phyloP scores from a whole-genome alignment of 1,140 invertebrate genomes.

The Holcopasites calliopsidis region DNA sequence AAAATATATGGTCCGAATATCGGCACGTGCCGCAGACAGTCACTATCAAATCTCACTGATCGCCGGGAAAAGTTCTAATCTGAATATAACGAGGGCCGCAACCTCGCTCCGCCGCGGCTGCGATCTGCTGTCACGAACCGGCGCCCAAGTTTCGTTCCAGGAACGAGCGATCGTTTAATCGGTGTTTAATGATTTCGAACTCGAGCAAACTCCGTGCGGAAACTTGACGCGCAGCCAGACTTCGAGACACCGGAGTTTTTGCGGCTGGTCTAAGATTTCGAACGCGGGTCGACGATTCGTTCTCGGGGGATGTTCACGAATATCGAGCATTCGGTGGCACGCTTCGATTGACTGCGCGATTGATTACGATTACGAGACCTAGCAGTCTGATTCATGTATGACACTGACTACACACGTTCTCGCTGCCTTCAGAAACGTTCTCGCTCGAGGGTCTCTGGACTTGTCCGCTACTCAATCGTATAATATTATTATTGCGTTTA shows the following conservation, averaged over 20 bases:
- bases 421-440: constrained; percentile 29
- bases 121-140: constrained; percentile 44
- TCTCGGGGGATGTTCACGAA: constrained; percentile 3
- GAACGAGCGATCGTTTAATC: constrained; percentile 59
- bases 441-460: too few relatives aligned
- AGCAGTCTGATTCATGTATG: constrained; percentile 27
- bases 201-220: constrained; percentile 19
- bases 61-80: constrained; percentile 30
- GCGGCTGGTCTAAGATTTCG: constrained; percentile 51
- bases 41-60: constrained; percentile 54
- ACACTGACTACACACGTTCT: neutral
- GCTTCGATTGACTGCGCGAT: constrained; percentile 9
- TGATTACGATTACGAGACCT: constrained; percentile 34
- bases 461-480: neutral
- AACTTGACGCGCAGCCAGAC: constrained; percentile 19
- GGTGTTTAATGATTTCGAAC: constrained; percentile 63
- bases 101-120: constrained; percentile 35
- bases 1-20: too few relatives aligned
- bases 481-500: neutral
- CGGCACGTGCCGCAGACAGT: too few relatives aligned
- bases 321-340: constrained; percentile 34
- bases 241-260: constrained; percentile 17
- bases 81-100: constrained; percentile 59
- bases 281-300: constrained; percentile 36
- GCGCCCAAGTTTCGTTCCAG: constrained; percentile 22